Percentiles rank a stretch among this genome's conserved stretches.
Conservation (phyloP, 2,888 invertebrate genomes). For the Orchesella flavescens region DNA sequence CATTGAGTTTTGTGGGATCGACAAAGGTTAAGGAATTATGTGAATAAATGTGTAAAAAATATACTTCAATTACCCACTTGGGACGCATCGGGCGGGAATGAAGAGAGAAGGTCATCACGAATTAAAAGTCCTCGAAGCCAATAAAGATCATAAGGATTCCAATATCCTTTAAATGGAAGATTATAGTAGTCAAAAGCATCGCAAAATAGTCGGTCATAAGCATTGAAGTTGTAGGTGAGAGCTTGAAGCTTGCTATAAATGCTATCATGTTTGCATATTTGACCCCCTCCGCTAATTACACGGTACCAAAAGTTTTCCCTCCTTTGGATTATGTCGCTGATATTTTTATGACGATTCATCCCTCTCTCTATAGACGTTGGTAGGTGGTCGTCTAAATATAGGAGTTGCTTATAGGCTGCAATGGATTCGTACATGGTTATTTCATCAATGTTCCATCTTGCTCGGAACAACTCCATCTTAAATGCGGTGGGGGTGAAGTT, state of each 20-base stretch:
- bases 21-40: no score
- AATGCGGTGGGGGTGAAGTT: not conserved
- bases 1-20: no score
- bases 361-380: not conserved
- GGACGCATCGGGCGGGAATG: constrained; percentile 40
- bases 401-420: not conserved
- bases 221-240: constrained; percentile 27
- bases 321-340: not conserved
- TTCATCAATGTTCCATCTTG: constrained; percentile 31
- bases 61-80: no score
- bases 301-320: not conserved
- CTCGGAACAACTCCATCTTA: constrained; percentile 21
- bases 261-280: not conserved
- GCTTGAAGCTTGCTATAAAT: not conserved
- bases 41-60: no score
- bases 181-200: constrained; percentile 38
- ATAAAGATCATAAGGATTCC: constrained; percentile 15
- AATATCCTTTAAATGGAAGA: constrained; percentile 1
- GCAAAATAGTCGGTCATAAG: constrained; percentile 47
- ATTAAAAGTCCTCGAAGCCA: not conserved
- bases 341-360: not conserved
- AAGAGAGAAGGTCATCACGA: constrained; percentile 47
- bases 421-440: not conserved
- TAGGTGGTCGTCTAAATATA: not conserved
- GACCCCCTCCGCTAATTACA: constrained; percentile 20